Evolutionary conservation across 2,797 vertebrate genomes (phyloP).

Genomic region (Salarias fasciatus): DNA sequence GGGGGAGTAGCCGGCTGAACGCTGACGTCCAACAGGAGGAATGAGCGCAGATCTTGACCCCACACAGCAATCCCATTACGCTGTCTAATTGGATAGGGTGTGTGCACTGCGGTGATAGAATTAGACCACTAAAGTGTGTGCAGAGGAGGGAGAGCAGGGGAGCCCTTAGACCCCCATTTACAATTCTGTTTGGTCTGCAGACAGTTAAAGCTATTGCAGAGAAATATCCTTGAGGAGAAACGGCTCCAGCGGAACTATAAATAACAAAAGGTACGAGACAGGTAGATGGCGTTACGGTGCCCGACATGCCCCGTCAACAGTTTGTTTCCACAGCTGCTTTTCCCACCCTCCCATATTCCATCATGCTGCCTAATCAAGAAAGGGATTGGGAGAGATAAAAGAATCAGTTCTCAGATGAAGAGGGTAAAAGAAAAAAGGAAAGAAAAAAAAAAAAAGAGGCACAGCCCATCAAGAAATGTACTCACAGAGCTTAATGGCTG

Average conservation of each 20-base stretch:
- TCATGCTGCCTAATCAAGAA: conserved; percentile 36
- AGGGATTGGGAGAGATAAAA: conserved; percentile 17
- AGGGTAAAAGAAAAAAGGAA: background rate
- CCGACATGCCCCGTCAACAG: conserved; percentile 49
- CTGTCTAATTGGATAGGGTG: conserved; percentile 65
- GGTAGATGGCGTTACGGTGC: conserved; percentile 42
- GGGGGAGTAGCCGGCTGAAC: conserved; percentile 26
- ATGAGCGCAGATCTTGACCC: conserved; percentile 59
- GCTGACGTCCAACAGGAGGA: conserved; percentile 27
- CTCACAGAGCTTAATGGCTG: conserved; percentile 5
- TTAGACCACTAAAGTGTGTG: conserved; percentile 48
- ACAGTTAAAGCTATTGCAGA: conserved; percentile 13
- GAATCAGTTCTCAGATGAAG: conserved; percentile 13
- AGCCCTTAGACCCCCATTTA: conserved; percentile 40
- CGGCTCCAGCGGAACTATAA: conserved; percentile 37
- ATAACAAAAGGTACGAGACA: conserved; percentile 48
- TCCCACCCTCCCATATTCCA: conserved; percentile 5
- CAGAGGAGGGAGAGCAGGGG: conserved; percentile 1
- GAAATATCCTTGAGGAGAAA: conserved; percentile 41
- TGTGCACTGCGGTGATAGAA: conserved; percentile 60
- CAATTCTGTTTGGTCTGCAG: conserved; percentile 37
- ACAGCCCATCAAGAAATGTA: background rate
- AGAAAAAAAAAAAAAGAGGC: no score
- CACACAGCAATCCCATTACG: conserved; percentile 56
- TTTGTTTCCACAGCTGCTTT: conserved; percentile 53